Conservation (phyloP, 1,140 invertebrate species). For the Polyergus mexicanus region DNA sequence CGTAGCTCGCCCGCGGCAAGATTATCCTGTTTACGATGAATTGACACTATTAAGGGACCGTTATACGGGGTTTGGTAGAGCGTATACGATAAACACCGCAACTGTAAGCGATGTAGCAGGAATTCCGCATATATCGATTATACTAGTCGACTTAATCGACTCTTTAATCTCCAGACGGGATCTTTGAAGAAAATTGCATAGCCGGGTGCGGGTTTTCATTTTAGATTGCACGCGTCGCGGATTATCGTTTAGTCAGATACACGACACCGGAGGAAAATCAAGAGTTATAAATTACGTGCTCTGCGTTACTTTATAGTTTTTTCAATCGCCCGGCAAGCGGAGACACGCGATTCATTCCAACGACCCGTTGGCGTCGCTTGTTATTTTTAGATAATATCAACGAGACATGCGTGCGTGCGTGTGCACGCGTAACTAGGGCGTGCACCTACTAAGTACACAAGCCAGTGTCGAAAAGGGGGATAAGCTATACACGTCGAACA, state of each 20-base stretch:
- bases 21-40: slow-evolving; percentile 54
- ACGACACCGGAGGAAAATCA: slow-evolving; percentile 32
- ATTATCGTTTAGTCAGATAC: slow-evolving; percentile 52
- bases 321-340: slow-evolving; percentile 3
- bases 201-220: slow-evolving; percentile 20
- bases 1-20: slow-evolving; percentile 8
- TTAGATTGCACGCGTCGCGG: slow-evolving; percentile 39
- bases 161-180: slow-evolving; percentile 39
- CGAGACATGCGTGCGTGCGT: slow-evolving; percentile 25
- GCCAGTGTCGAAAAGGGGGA: slow-evolving; percentile 7
- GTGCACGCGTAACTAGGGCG: not conserved
- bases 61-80: slow-evolving; percentile 10
- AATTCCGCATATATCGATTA: slow-evolving; percentile 14
- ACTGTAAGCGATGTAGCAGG: not conserved
- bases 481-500: not conserved
- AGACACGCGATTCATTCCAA: slow-evolving; percentile 32
- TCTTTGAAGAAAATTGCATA: slow-evolving; percentile 51
- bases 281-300: slow-evolving; percentile 58
- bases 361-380: slow-evolving; percentile 35
- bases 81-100: not conserved
- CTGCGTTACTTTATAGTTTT: slow-evolving; percentile 46
- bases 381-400: slow-evolving; percentile 58
- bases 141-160: slow-evolving; percentile 11
- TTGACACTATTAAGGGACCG: slow-evolving; percentile 18
- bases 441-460: slow-evolving; percentile 39